These are phyloP conservation scores for Eolophus roseicapilla DNA, from an alignment of 2,113 vertebrate species.

Conservation along the genomic window DNA sequence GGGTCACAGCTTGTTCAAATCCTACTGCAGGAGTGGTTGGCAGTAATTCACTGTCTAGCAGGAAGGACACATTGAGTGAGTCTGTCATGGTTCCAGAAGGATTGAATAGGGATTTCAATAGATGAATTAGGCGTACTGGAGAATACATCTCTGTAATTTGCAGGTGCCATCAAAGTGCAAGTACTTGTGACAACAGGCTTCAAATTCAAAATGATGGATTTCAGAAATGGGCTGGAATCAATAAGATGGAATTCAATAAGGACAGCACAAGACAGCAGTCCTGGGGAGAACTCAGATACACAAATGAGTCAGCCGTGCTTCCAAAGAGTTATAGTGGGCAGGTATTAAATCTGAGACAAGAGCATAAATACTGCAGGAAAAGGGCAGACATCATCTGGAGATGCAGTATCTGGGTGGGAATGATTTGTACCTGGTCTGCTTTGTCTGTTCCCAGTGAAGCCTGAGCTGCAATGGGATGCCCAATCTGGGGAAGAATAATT, in stretches of 20 bases:
- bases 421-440: background rate
- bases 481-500: background rate
- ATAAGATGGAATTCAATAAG: background rate
- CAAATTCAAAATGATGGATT: background rate
- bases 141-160: background rate
- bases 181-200: background rate
- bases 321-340: background rate
- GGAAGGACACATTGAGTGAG: background rate
- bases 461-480: background rate
- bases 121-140: background rate
- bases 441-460: fast-evolving
- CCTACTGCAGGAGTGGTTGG: background rate
- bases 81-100: background rate
- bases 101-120: background rate
- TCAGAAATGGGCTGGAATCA: background rate
- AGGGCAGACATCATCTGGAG: background rate
- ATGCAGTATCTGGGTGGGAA: fast-evolving
- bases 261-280: background rate
- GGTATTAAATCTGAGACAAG: fast-evolving
- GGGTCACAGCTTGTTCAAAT: background rate
- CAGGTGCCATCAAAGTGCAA: background rate
- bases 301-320: background rate
- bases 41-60: background rate
- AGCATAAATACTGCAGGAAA: background rate
- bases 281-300: background rate